A percentile compares a stretch with the other conserved stretches of the same genome.
These are phyloP conservation scores for Mythimna impura DNA, from an alignment of 2,888 invertebrate species.

Conservation along the genomic window DNA sequence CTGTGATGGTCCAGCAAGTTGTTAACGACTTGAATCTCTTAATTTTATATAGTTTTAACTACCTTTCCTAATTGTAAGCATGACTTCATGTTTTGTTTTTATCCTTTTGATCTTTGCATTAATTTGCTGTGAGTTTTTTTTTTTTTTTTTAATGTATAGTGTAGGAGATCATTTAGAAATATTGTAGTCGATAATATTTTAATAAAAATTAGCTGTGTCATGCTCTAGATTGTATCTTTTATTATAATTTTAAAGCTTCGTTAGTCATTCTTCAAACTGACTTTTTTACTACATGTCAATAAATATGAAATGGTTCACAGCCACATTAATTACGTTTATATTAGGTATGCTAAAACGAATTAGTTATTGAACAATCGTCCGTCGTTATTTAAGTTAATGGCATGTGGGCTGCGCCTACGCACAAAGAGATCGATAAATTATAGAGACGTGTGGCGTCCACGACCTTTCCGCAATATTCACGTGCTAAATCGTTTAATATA, in stretches of 20 bases:
- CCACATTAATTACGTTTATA: slow-evolving; percentile 62
- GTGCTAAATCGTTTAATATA: slow-evolving; percentile 48
- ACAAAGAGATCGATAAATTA: slow-evolving; percentile 74
- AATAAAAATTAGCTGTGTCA: slow-evolving; percentile 8
- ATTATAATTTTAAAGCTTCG: slow-evolving; percentile 15
- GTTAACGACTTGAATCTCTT: not conserved
- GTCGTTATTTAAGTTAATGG: slow-evolving; percentile 69
- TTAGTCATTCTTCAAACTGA: not conserved
- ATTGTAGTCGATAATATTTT: not conserved
- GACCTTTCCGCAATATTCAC: slow-evolving; percentile 63
- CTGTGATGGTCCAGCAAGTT: slow-evolving; percentile 8
- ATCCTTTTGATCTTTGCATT: not conserved
- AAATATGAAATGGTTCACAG: slow-evolving; percentile 59
- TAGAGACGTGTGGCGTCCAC: slow-evolving; percentile 71
- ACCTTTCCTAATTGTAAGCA: not conserved
- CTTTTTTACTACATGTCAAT: slow-evolving; percentile 51
- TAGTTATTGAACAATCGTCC: slow-evolving; percentile 67
- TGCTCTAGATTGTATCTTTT: slow-evolving; percentile 15
- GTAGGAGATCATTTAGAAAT: not conserved
- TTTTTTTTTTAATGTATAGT: not conserved
- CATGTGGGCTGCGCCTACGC: slow-evolving; percentile 81
- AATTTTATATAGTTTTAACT: not conserved
- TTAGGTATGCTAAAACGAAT: slow-evolving; percentile 70
- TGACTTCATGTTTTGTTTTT: not conserved
- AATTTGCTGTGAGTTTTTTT: not conserved